phyloP scores from a whole-genome alignment of 2,113 vertebrate species.

The Albula glossodonta region DNA sequence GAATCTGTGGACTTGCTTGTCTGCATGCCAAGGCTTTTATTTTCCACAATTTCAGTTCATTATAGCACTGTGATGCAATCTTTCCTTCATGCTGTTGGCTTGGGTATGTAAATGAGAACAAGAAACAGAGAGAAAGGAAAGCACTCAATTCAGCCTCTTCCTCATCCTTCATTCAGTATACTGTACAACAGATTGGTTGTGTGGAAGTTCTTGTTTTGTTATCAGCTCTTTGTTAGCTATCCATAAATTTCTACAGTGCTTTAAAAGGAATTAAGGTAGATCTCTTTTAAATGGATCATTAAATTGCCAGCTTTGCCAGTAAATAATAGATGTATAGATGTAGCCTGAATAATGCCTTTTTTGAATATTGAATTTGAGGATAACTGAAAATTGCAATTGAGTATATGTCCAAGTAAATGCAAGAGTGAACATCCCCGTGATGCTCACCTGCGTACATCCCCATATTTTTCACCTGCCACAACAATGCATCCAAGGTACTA shows the following conservation, averaged over 20 bases:
- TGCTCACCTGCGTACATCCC: not conserved
- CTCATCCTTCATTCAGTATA: not conserved
- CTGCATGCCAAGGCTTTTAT: conserved; percentile 48
- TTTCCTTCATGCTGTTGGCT: conserved; percentile 1
- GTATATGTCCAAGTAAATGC: not conserved
- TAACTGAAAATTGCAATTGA: not conserved
- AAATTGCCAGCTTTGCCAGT: not conserved
- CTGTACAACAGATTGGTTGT: not conserved
- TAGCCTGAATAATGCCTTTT: not conserved
- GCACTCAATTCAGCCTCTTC: not conserved
- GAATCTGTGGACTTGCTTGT: conserved; percentile 37
- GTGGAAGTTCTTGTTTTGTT: not conserved
- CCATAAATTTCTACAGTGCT: not conserved
- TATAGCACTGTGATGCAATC: conserved; percentile 33
- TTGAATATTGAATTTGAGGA: not conserved
- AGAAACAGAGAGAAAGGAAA: not conserved
- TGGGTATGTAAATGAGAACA: conserved; percentile 1
- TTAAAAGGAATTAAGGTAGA: not conserved
- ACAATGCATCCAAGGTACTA: not conserved
- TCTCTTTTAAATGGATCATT: not conserved
- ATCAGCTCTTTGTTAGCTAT: not conserved
- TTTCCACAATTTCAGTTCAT: conserved; percentile 50
- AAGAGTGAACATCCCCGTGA: conserved; percentile 20
- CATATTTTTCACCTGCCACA: not conserved
- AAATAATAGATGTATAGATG: not conserved